Evolutionary conservation across 2,113 vertebrate genomes (phyloP).

Genomic region (Elephas maximus): DNA sequence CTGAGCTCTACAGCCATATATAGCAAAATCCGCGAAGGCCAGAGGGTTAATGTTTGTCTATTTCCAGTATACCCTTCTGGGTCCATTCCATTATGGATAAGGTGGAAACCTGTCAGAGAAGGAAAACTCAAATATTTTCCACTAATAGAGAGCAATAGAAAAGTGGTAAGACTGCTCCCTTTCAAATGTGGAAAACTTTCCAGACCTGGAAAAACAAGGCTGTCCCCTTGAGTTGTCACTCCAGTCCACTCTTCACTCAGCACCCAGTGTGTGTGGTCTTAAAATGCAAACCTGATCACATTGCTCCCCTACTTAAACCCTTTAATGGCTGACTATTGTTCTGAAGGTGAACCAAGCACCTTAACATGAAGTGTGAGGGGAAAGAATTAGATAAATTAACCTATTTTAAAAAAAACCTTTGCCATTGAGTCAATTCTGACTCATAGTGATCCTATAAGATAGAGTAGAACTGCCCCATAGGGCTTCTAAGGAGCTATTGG

Average conservation of each 20-base stretch:
- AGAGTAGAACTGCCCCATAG: no score
- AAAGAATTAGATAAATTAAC: background rate
- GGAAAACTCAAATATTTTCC: background rate
- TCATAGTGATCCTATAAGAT: no score
- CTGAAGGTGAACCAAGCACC: background rate
- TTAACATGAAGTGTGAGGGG: background rate
- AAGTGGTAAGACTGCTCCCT: no score
- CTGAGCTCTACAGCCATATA: background rate
- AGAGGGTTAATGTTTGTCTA: background rate
- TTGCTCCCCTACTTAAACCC: background rate
- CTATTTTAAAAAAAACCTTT: no score
- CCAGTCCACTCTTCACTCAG: background rate
- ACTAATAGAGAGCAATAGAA: background rate
- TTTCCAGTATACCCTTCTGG: no score
- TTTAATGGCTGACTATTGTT: background rate
- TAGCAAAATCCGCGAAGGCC: background rate
- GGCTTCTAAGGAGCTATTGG: no score
- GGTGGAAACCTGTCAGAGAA: background rate
- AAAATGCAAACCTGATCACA: background rate
- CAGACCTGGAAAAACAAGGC: no score
- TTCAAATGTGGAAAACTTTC: no score
- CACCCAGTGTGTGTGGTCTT: background rate
- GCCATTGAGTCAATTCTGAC: no score
- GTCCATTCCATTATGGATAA: background rate
- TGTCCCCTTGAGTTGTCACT: background rate